Evolutionary conservation across 2,797 vertebrate genomes (phyloP).

Genomic region (Sebastes baramenuke): DNA sequence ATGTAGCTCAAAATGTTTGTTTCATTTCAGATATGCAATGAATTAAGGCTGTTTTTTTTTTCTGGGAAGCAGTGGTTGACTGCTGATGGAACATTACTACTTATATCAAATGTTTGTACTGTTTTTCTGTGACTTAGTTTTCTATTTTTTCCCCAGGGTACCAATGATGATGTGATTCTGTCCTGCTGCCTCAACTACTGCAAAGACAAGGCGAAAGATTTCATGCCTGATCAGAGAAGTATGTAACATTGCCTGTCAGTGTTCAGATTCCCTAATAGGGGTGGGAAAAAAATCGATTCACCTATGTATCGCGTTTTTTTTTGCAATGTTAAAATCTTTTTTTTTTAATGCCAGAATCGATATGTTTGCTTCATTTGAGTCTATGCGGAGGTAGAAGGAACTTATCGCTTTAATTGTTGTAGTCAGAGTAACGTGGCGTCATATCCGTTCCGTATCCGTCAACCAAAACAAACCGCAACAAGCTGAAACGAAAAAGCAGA

Average conservation of each 20-base stretch:
- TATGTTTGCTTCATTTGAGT: no score
- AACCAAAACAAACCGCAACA: no score
- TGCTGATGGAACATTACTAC: not conserved
- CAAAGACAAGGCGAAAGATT: constrained; percentile 97
- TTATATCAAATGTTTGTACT: not conserved
- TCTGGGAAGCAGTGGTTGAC: not conserved
- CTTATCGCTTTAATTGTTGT: no score
- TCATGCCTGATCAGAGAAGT: constrained; percentile 95
- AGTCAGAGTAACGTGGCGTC: no score
- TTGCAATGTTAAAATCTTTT: rapidly evolving
- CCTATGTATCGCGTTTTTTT: no score
- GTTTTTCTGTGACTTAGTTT: not conserved
- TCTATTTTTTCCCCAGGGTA: constrained; percentile 85
- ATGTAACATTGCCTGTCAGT: constrained; percentile 17
- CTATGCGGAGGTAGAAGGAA: no score
- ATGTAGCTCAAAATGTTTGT: not conserved
- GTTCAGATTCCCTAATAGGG: not conserved
- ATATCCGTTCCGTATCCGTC: no score
- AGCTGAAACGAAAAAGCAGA: no score
- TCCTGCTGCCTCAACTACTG: constrained; percentile 99
- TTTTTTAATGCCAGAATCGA: no score
- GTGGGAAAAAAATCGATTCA: no score
- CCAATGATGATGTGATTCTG: constrained; percentile 96
- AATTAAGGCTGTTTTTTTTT: not conserved
- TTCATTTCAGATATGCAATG: not conserved